A percentile compares a stretch with the other conserved stretches of the same genome.
Evolutionary conservation across 2,888 invertebrate species (phyloP).

Genomic region (Diplolepis rosae): DNA sequence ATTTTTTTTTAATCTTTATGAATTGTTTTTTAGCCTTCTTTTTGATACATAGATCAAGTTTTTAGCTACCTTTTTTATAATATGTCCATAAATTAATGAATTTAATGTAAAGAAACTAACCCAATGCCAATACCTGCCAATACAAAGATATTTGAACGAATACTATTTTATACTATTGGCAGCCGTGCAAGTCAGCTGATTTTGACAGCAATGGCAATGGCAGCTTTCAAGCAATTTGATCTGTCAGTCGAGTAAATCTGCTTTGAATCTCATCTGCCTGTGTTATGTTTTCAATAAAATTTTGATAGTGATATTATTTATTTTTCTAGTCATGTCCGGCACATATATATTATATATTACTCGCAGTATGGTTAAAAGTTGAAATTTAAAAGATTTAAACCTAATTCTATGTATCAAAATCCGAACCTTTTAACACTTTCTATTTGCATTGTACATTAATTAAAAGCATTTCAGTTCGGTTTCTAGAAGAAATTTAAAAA

Average conservation of each 20-base stretch:
- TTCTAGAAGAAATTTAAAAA: neutral
- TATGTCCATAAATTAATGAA: no score
- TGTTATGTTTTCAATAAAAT: slow-evolving; percentile 1
- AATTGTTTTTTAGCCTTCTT: no score
- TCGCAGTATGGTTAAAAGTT: neutral
- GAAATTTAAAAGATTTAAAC: neutral
- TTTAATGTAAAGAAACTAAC: no score
- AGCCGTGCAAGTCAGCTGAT: slow-evolving; percentile 1
- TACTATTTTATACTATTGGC: no score
- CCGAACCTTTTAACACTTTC: neutral
- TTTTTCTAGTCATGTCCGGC: slow-evolving; percentile 7
- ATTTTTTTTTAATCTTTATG: no score
- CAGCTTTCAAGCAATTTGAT: neutral
- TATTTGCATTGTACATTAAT: neutral
- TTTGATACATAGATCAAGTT: no score
- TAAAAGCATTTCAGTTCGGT: neutral
- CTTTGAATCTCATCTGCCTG: slow-evolving; percentile 8
- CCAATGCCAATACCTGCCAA: no score
- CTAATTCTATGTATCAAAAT: neutral
- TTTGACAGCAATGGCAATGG: slow-evolving; percentile 6
- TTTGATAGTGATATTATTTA: neutral
- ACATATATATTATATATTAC: neutral
- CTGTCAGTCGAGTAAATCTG: neutral
- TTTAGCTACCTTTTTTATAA: no score
- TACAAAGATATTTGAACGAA: no score